Conservation (phyloP, 2,797 vertebrate species). For the Coluber constrictor region DNA sequence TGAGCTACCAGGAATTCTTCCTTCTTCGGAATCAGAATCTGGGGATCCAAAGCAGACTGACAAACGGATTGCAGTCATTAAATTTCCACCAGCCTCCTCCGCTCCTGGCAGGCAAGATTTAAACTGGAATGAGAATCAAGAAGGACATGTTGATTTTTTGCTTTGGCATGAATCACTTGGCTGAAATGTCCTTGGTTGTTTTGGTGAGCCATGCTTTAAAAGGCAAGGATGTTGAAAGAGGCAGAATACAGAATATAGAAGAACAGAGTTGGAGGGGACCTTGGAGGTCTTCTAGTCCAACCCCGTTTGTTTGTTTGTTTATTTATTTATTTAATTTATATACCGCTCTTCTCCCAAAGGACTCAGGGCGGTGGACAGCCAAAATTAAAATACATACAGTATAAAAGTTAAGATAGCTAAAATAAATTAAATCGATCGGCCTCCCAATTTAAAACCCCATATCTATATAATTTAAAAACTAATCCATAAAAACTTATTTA, state of each 20-base stretch:
- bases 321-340: no score
- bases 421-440: no score
- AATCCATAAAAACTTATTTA: no score
- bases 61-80: not conserved
- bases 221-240: not conserved
- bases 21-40: not conserved
- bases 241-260: no score
- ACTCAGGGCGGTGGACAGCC: no score
- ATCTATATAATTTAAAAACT: no score
- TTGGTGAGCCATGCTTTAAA: not conserved
- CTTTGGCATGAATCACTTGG: not conserved
- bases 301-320: no score
- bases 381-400: no score
- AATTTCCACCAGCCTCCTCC: not conserved
- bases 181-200: not conserved
- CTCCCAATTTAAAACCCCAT: no score
- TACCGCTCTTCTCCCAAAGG: no score
- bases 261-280: not conserved
- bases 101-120: not conserved
- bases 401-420: no score
- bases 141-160: not conserved
- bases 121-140: no score
- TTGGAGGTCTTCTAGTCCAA: not conserved
- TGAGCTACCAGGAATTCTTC: not conserved
- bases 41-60: conserved; percentile 1